phyloP scores from a whole-genome alignment of 2,113 vertebrate genomes.

The Oxyruncus cristatus region DNA sequence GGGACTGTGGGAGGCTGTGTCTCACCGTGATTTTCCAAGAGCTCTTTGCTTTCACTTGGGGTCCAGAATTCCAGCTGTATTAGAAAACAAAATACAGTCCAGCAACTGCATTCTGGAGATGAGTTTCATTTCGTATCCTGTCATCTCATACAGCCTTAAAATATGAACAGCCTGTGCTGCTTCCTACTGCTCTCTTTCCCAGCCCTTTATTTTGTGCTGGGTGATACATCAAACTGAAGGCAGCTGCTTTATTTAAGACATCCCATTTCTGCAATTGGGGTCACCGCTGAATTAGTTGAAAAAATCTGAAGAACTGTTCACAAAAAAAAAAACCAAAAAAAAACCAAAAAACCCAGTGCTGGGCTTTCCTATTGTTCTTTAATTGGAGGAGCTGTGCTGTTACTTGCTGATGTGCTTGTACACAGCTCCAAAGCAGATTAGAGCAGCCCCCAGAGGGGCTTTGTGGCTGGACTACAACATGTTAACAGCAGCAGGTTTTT shows the following conservation, averaged over 20 bases:
- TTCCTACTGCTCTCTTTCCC: neutral
- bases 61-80: neutral
- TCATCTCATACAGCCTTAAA: neutral
- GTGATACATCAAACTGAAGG: neutral
- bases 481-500: neutral
- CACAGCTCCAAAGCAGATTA: neutral
- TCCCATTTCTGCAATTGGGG: neutral
- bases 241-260: neutral
- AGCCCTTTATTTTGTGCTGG: neutral
- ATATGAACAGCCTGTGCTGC: neutral
- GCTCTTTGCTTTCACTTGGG: neutral
- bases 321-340: neutral
- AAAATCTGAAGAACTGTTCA: neutral
- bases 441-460: neutral
- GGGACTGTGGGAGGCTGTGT: neutral
- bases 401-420: neutral
- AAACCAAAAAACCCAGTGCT: neutral
- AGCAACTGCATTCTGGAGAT: neutral
- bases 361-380: neutral
- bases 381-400: neutral
- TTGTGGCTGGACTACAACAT: neutral
- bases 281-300: neutral
- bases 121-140: neutral
- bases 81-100: neutral
- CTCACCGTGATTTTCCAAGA: neutral